phyloP scores from a whole-genome alignment of 2,113 vertebrate genomes.

The Sinocyclocheilus grahami region DNA sequence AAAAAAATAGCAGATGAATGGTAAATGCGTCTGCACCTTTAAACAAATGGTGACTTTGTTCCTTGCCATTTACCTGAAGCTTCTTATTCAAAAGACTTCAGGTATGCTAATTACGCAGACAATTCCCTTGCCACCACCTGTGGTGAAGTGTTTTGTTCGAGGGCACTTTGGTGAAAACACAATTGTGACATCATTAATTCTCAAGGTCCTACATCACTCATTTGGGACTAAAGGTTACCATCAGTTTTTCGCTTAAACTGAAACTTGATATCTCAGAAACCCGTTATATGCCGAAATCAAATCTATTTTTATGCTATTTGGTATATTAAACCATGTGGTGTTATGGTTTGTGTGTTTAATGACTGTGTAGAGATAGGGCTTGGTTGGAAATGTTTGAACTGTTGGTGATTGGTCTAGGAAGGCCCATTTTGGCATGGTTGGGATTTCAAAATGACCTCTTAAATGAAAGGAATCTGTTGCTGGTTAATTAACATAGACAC shows the following conservation, averaged over 20 bases:
- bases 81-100: background rate
- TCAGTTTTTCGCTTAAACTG: background rate
- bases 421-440: background rate
- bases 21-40: background rate
- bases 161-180: background rate
- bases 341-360: background rate
- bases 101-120: background rate
- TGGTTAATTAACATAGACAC: background rate
- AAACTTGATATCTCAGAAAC: background rate
- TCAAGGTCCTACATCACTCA: background rate
- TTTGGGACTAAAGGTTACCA: background rate
- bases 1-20: background rate
- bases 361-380: background rate
- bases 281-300: conserved; percentile 18
- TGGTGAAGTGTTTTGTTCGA: background rate
- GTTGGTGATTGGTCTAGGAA: background rate
- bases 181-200: conserved; percentile 11
- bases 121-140: background rate
- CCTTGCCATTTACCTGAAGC: background rate
- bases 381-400: background rate
- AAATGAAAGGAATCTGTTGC: background rate
- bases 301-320: background rate
- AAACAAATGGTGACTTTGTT: background rate
- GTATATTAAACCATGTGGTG: background rate
- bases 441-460: background rate